A percentile compares a stretch with the other conserved stretches of the same genome.
Evolutionary conservation across 2,888 invertebrate genomes (phyloP).

Genomic region (Phaonia tiefii): DNA sequence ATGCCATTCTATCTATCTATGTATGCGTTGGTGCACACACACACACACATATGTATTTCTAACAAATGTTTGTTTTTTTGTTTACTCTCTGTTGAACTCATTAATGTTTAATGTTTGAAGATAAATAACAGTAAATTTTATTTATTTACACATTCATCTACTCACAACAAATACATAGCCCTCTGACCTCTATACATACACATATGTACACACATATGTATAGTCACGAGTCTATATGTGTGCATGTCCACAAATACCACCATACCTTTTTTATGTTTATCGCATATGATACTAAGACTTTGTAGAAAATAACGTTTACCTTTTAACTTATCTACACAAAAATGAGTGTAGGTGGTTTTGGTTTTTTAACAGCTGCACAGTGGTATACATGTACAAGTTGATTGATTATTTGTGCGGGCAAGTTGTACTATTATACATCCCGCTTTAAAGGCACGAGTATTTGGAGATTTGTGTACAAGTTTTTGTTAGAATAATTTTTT

Average conservation of each 20-base stretch:
- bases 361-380: too few relatives aligned
- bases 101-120: constrained; percentile 49
- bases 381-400: too few relatives aligned
- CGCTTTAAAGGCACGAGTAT: too few relatives aligned
- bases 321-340: constrained; percentile 4
- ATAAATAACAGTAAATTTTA: constrained; percentile 51
- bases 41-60: background rate
- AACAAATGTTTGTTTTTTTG: constrained; percentile 15
- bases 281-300: background rate
- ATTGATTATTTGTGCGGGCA: too few relatives aligned
- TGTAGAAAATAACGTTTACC: constrained; percentile 5
- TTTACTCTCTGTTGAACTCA: constrained; percentile 11
- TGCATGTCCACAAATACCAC: too few relatives aligned
- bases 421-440: too few relatives aligned
- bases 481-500: too few relatives aligned
- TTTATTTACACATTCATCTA: constrained; percentile 42
- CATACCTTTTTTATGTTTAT: too few relatives aligned
- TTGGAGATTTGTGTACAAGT: too few relatives aligned
- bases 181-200: constrained; percentile 6
- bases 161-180: background rate
- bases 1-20: background rate
- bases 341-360: too few relatives aligned
- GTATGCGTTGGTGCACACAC: background rate
- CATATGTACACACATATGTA: constrained; percentile 5
- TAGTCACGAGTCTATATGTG: background rate